These are phyloP conservation scores for Mastigias papua DNA, from an alignment of 30 jellyfish, hydroid and myxozoan species.

Conservation along the genomic window DNA sequence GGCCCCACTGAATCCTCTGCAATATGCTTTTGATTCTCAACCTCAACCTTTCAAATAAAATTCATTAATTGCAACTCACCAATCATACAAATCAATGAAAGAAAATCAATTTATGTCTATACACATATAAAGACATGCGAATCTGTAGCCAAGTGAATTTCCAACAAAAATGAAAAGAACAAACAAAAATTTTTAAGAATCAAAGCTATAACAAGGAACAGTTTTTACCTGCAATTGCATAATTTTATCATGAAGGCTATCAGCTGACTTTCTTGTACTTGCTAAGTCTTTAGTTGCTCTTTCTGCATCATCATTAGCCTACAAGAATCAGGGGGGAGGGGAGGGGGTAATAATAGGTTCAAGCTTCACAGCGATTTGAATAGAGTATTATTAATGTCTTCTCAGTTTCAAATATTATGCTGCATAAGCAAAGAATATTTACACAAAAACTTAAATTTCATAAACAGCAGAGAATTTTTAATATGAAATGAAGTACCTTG, in stretches of 20 bases:
- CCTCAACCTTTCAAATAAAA: conserved; percentile 68
- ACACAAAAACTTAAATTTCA: too few relatives aligned
- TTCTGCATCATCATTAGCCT: conserved; percentile 93
- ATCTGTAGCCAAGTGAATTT: too few relatives aligned
- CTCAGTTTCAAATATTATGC: too few relatives aligned
- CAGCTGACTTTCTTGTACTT: conserved; percentile 74
- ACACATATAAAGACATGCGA: too few relatives aligned
- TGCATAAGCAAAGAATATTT: too few relatives aligned
- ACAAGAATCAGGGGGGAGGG: background rate
- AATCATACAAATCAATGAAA: too few relatives aligned
- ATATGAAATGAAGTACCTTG: conserved; percentile 58
- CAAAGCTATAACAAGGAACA: background rate
- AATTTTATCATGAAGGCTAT: conserved; percentile 71
- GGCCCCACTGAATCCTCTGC: conserved; percentile 71
- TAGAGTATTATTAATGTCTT: too few relatives aligned
- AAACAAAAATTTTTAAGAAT: too few relatives aligned
- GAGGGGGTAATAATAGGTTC: too few relatives aligned
- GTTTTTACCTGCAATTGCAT: conserved; percentile 85
- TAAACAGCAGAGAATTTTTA: background rate
- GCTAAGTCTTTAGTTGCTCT: conserved; percentile 82
- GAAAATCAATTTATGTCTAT: too few relatives aligned
- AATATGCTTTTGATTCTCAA: conserved; percentile 77
- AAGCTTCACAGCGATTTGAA: too few relatives aligned
- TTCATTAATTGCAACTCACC: background rate
- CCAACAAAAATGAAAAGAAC: too few relatives aligned